A percentile compares a stretch with the other conserved stretches of the same genome.
These are phyloP conservation scores for Neoascia interrupta DNA, from an alignment of 2,888 invertebrate genomes.

Conservation along the genomic window DNA sequence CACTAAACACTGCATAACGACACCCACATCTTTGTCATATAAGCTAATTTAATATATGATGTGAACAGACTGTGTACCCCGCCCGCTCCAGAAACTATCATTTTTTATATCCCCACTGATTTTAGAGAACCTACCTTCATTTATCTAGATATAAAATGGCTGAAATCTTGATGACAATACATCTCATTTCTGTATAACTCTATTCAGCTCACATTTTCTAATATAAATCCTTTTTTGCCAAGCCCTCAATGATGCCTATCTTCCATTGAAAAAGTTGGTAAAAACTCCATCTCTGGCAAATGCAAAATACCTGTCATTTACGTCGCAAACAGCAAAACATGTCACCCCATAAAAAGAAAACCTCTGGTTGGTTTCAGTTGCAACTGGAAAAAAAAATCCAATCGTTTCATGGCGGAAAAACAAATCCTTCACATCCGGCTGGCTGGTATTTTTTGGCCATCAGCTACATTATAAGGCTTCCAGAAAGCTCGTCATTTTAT, in stretches of 20 bases:
- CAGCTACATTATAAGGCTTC: constrained; percentile 42
- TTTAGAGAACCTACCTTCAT: no score
- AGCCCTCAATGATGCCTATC: neutral
- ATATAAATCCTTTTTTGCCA: no score
- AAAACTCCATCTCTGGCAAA: constrained; percentile 21
- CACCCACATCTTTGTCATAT: no score
- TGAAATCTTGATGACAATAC: no score
- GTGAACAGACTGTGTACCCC: no score
- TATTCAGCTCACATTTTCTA: no score
- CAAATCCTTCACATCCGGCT: constrained; percentile 78
- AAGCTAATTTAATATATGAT: no score
- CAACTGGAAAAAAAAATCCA: constrained; percentile 41
- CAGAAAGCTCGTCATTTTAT: constrained; percentile 29
- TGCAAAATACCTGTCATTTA: constrained; percentile 54
- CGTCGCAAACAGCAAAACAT: constrained; percentile 50
- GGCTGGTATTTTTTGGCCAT: constrained; percentile 71
- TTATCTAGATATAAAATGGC: no score
- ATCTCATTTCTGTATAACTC: no score
- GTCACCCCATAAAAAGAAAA: constrained; percentile 50
- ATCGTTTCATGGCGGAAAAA: constrained; percentile 74
- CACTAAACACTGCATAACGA: no score
- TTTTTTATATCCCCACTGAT: no score
- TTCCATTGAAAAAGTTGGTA: constrained; percentile 1
- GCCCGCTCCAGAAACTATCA: no score
- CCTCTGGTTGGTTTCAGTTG: constrained; percentile 37